Evolutionary conservation across 2,797 vertebrate genomes (phyloP), one percentile per base, ranked within the genome.

Genomic region (Sebastes variabilis): DNA sequence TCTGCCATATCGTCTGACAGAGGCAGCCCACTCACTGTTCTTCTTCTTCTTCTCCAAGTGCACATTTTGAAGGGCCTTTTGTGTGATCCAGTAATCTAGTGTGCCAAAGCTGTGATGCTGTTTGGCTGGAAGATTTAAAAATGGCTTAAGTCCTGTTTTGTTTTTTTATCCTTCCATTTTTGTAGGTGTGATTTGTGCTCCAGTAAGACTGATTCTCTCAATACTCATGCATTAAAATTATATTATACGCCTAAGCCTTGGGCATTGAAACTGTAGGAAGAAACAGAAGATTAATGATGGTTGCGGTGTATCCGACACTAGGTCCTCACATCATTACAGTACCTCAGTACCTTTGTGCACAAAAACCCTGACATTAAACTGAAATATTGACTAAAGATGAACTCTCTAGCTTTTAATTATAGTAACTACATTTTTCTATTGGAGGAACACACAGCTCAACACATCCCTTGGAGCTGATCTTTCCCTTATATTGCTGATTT

Each of bases 11-110:
- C 59, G 58, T 80, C 84, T 80, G 79, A 84, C 87, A 82, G 75
- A 78, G 70, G 77, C 88, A 22, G 81, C 90, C 89, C 89, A 89
- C 90, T 89, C 82, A 3, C 82, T 89, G 71, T 75, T 85, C 76
- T 69, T 80, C 66, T 66, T 75, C 49, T 55, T 80, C 68, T 65
- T 78, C 75, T 76, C 27, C 32, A 38, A 76, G 42, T 62, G 46
- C 58, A 69, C 80, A 76, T 91, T 92, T 87, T 75, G 55, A 87
- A 67, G 60, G 65, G 72, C 55, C 38, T 73, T 86, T 85, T 90
- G 75, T 86, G 69, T 18, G 30, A 77, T 80, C 38, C 79, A 84
- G 25, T 79, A 65, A 80, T 85, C 74, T 65, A 25, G 46, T 62
- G 67, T 75, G 82, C 83, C 85, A 88, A 60, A 71, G 70, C 86